Percentiles rank a stretch among this genome's conserved stretches.
Conservation (phyloP, 2,888 invertebrate genomes). For the Alloscopus bannaensis region DNA sequence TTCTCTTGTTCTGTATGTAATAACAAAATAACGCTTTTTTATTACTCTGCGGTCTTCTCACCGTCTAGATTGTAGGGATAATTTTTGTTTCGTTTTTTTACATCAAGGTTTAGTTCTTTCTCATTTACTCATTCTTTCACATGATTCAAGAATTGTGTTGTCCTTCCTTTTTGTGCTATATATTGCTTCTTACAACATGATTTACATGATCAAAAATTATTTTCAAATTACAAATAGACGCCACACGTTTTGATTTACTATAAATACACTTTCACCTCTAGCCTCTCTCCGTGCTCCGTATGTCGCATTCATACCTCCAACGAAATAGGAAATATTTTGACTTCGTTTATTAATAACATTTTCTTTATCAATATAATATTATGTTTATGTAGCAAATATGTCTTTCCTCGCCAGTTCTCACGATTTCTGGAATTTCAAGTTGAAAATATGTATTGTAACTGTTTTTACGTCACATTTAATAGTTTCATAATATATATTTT, state of each 20-base stretch:
- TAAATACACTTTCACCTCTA: constrained; percentile 17
- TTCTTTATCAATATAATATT: constrained; percentile 3
- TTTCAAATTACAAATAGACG: constrained; percentile 5
- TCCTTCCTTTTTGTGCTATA: constrained; percentile 28
- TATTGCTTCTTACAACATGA: constrained; percentile 30
- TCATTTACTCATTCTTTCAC: constrained; percentile 40
- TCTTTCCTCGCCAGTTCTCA: constrained; percentile 54
- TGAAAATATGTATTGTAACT: constrained; percentile 47
- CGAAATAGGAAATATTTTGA: constrained; percentile 6
- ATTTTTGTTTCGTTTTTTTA: constrained; percentile 37
- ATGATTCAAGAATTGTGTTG: constrained; percentile 12
- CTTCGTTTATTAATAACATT: constrained; percentile 5
- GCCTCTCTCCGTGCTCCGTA: constrained; percentile 4
- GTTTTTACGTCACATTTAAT: constrained; percentile 21
- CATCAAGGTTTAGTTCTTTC: constrained; percentile 41
- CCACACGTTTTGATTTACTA: neutral
- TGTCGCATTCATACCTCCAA: constrained; percentile 1
- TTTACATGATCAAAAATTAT: constrained; percentile 10
- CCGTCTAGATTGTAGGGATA: constrained; percentile 24
- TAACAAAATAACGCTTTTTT: constrained; percentile 52
- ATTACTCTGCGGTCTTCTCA: constrained; percentile 26
- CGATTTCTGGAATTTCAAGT: constrained; percentile 53
- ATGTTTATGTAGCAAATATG: constrained; percentile 37
- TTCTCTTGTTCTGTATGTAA: constrained; percentile 39
- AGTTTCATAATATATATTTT: constrained; percentile 2